Base-by-base conservation (phyloP, 2,888 invertebrate genomes). In the Apotomis turbidana region DNA sequence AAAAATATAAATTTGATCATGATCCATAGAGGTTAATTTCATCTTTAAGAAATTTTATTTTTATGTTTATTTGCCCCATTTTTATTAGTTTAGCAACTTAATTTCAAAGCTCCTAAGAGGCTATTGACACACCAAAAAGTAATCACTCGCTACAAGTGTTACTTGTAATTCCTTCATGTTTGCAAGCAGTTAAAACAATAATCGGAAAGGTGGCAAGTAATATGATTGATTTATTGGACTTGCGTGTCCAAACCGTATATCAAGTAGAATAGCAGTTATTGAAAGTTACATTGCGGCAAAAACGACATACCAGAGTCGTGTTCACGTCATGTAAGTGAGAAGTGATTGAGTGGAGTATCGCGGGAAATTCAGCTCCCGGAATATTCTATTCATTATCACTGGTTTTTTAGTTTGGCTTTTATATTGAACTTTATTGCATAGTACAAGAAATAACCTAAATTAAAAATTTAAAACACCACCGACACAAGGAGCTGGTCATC, bases 201-300 rank as follows among this genome's bases (percentile, higher is more conserved):
- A 70, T 73, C 74, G 74, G 70, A 74, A 75, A 70, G 74, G 70
- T 70, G 74, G 74, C 67, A 69, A 68, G 68, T 68, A 68, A 68
- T 68, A 71, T 62, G 71, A 80, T 80, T 81, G 81, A 81, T 79
- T 77, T 79, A 80, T 79, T 76, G 74, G 68, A 57, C 36, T 83
- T 75, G 82, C 83, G 83, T 83, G 83, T 76, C 59, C 62, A 72
- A 76, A 75, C 68, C 55, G 74, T 75, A 73, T 73, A 74, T 75
- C 72, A 75, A 64, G 71, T 68, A 59, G 64, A 74, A 76, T 74
- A 70, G 70, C 74, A 63, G 76, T 69, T 73, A 71, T 70, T 68
- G 71, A 74, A 73, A 74, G 74, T 71, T 70, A 57, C 76, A 76
- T 74, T 77, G 73, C 76, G 71, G 76, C 71, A 74, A 70, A 74